phyloP scores from a whole-genome alignment of 2,888 invertebrate species.

The Sphaerophoria rueppellii region DNA sequence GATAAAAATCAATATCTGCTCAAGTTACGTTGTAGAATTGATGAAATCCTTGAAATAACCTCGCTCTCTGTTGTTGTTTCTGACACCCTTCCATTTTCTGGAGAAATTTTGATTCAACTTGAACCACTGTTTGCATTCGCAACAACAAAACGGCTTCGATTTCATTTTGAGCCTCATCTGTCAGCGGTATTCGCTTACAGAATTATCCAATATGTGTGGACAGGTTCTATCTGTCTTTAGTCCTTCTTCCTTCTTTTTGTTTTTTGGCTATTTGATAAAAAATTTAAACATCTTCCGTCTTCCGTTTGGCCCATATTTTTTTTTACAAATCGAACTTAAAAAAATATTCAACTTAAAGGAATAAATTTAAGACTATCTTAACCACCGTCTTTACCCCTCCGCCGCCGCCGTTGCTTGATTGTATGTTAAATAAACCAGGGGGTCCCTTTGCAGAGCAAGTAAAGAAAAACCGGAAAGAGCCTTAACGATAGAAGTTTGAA shows the following conservation, averaged over 20 bases:
- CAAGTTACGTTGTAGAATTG: too few species aligned
- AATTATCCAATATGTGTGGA: slow-evolving; percentile 22
- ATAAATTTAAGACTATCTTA: not conserved
- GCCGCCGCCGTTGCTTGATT: not conserved
- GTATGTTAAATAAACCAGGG: slow-evolving; percentile 2
- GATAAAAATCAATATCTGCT: too few species aligned
- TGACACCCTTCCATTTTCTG: not conserved
- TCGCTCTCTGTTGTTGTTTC: too few species aligned
- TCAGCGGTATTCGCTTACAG: not conserved
- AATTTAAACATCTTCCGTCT: slow-evolving; percentile 8
- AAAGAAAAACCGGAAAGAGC: slow-evolving; percentile 18
- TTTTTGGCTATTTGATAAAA: not conserved
- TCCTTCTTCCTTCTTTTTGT: not conserved
- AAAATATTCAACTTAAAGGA: slow-evolving; percentile 28
- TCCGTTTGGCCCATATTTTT: not conserved
- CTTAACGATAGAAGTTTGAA: slow-evolving; percentile 28
- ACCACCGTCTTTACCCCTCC: not conserved
- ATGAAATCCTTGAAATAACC: too few species aligned
- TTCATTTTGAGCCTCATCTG: slow-evolving; percentile 21
- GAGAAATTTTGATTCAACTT: not conserved
- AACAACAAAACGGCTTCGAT: not conserved
- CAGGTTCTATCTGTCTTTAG: slow-evolving; percentile 23
- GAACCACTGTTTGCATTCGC: not conserved
- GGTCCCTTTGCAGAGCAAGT: not conserved
- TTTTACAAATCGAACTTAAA: not conserved